A percentile compares a stretch with the other conserved stretches of the same genome.
phyloP scores from a whole-genome alignment of 2,888 invertebrate genomes.

The Eurois occulta region DNA sequence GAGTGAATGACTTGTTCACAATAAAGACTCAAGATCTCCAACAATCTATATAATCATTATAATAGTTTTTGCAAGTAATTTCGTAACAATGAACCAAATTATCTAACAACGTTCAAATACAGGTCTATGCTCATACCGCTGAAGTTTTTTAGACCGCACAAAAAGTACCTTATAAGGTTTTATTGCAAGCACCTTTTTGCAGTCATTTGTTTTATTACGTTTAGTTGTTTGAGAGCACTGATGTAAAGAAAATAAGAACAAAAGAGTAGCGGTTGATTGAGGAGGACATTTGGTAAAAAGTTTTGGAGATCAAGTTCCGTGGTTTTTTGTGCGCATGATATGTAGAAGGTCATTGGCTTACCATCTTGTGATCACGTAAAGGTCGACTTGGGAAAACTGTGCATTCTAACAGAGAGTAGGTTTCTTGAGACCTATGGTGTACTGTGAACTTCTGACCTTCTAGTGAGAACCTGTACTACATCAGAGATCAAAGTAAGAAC shows the following conservation, averaged over 20 bases:
- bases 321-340: not conserved
- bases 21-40: slow-evolving; percentile 50
- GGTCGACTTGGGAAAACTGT: slow-evolving; percentile 9
- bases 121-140: slow-evolving; percentile 29
- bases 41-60: slow-evolving; percentile 61
- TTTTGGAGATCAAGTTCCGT: slow-evolving; percentile 14
- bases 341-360: slow-evolving; percentile 26
- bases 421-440: slow-evolving; percentile 1
- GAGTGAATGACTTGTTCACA: slow-evolving; percentile 74
- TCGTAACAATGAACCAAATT: slow-evolving; percentile 71
- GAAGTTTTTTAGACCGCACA: slow-evolving; percentile 48
- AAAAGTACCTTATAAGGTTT: slow-evolving; percentile 59
- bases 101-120: slow-evolving; percentile 72
- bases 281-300: slow-evolving; percentile 42
- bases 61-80: slow-evolving; percentile 71
- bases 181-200: slow-evolving; percentile 55
- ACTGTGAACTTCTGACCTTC: slow-evolving; percentile 15
- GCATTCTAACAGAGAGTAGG: slow-evolving; percentile 2
- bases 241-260: slow-evolving; percentile 33
- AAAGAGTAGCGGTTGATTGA: slow-evolving; percentile 35
- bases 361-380: slow-evolving; percentile 11
- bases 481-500: slow-evolving; percentile 17
- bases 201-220: slow-evolving; percentile 47
- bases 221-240: slow-evolving; percentile 31
- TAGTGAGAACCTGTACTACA: slow-evolving; percentile 4